These are phyloP conservation scores for Promerops cafer DNA, from an alignment of 2,113 vertebrate genomes.

Conservation along the genomic window DNA sequence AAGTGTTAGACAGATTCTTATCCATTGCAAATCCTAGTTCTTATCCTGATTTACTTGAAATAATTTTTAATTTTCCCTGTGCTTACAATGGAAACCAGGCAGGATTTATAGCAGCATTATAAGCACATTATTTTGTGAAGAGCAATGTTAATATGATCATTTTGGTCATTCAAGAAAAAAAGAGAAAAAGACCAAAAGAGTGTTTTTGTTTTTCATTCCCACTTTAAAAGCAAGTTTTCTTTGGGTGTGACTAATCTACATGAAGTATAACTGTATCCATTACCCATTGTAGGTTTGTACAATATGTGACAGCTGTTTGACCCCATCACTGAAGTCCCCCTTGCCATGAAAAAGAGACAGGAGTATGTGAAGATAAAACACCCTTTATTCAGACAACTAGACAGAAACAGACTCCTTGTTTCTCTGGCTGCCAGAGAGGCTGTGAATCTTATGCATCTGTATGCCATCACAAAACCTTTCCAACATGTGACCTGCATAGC, in stretches of 20 bases:
- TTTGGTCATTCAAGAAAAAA: background rate
- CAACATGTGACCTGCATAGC: background rate
- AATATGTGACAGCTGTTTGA: constrained; percentile 49
- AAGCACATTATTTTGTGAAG: background rate
- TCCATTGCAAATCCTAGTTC: background rate
- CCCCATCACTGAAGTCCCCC: background rate
- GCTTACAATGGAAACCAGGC: background rate
- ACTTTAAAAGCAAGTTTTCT: constrained; percentile 32
- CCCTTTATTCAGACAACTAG: constrained; percentile 4
- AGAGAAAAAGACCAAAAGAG: background rate
- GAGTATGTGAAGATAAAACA: constrained; percentile 23
- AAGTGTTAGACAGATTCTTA: constrained; percentile 54
- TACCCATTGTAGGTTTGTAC: constrained; percentile 19
- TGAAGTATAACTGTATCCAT: constrained; percentile 56
- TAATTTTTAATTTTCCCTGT: background rate
- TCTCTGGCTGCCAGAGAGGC: background rate
- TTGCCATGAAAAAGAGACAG: constrained; percentile 14
- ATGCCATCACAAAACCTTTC: background rate
- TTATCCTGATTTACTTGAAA: constrained; percentile 43
- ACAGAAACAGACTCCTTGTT: background rate
- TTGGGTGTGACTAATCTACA: constrained; percentile 35
- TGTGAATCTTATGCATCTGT: background rate
- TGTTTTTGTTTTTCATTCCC: constrained; percentile 19
- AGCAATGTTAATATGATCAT: background rate
- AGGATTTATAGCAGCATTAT: constrained; percentile 2